A percentile compares a stretch with the other conserved stretches of the same genome.
These are phyloP conservation scores for Enteromius viviparus DNA, from an alignment of 2,797 vertebrate genomes.

Conservation along the genomic window DNA sequence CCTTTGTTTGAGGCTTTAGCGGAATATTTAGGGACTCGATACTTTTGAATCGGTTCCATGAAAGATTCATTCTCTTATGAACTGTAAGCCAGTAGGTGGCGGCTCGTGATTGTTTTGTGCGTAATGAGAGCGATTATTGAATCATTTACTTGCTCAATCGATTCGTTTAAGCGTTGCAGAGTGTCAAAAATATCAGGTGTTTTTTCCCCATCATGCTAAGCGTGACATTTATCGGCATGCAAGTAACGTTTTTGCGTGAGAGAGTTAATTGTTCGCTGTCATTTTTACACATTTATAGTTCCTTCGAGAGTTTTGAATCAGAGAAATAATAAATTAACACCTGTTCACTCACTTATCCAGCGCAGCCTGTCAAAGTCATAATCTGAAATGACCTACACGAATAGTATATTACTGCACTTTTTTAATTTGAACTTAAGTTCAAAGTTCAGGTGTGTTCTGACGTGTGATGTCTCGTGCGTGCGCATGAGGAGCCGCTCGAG, in stretches of 20 bases:
- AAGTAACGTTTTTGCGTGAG: neutral
- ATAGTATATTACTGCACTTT: neutral
- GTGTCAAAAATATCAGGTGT: neutral
- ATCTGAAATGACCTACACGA: neutral
- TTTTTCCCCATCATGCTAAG: neutral
- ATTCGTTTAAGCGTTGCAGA: neutral
- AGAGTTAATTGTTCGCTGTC: too few species aligned
- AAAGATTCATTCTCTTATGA: neutral
- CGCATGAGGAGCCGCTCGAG: neutral
- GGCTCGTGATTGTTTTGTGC: too few species aligned
- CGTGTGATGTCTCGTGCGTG: neutral
- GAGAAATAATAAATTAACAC: neutral
- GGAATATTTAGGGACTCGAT: neutral
- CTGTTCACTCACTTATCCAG: neutral
- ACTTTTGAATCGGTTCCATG: neutral
- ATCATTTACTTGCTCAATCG: neutral
- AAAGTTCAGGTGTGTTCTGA: neutral
- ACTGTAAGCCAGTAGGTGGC: neutral
- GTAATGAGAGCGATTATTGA: neutral
- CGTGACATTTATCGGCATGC: neutral
- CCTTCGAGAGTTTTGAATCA: neutral
- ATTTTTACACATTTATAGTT: too few species aligned
- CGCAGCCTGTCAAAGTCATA: neutral
- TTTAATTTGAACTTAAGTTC: neutral
- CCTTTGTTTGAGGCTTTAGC: neutral